phyloP scores from a whole-genome alignment of 2,113 vertebrate genomes.

The human region GRCh38 chr11:15051001-15051500 shows the following conservation, averaged over 20 bases:
- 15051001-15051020: neutral
- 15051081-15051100: neutral
- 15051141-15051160: neutral
- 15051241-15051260: neutral
- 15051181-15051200: neutral
- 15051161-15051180: neutral
- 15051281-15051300: constrained; percentile 34
- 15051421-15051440: no score
- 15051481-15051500: no score
- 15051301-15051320: no score
- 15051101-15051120: neutral
- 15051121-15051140: neutral
- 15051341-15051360: no score
- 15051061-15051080: neutral
- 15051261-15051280: neutral
- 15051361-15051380: no score
- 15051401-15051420: no score
- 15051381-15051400: no score
- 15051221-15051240: constrained; percentile 17
- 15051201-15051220: neutral
- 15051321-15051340: no score
- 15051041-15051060: neutral
- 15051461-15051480: no score
- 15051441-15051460: no score
- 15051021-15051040: neutral